Conservation (phyloP, 2,113 vertebrate species). For the Sylvicapra grimmia region DNA sequence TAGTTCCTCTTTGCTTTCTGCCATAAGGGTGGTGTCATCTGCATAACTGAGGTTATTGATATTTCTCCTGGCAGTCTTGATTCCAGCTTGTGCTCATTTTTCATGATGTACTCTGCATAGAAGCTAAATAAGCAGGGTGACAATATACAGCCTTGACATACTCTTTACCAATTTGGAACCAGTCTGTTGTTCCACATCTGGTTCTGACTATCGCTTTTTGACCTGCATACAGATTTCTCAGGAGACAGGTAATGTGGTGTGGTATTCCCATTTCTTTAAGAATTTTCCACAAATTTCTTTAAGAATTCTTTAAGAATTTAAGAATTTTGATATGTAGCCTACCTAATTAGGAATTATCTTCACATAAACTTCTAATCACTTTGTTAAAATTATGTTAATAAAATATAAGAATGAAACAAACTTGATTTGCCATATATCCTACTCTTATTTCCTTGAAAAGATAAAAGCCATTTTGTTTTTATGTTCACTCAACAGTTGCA, state of each 20-base stretch:
- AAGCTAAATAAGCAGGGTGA: neutral
- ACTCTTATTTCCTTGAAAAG: slow-evolving; percentile 47
- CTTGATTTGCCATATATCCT: neutral
- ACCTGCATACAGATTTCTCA: neutral
- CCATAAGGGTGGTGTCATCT: neutral
- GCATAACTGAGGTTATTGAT: neutral
- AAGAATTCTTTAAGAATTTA: neutral
- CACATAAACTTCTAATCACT: neutral
- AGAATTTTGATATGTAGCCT: slow-evolving; percentile 10
- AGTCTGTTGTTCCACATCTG: neutral
- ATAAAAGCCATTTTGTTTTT: slow-evolving; percentile 45
- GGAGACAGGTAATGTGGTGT: neutral
- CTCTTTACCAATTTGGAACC: neutral
- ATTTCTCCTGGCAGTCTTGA: neutral
- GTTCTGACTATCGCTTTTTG: neutral
- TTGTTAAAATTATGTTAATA: slow-evolving; percentile 10
- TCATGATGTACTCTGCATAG: neutral
- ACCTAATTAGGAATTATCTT: slow-evolving; percentile 14
- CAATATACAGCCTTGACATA: neutral
- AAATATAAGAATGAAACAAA: neutral
- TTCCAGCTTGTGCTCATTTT: neutral
- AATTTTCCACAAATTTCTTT: neutral
- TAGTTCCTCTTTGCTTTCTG: neutral
- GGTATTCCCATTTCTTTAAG: neutral
- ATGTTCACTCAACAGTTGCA: slow-evolving; percentile 42